These are phyloP conservation scores for Scyliorhinus canicula DNA, from an alignment of 2,797 vertebrate genomes.

Conservation along the genomic window DNA sequence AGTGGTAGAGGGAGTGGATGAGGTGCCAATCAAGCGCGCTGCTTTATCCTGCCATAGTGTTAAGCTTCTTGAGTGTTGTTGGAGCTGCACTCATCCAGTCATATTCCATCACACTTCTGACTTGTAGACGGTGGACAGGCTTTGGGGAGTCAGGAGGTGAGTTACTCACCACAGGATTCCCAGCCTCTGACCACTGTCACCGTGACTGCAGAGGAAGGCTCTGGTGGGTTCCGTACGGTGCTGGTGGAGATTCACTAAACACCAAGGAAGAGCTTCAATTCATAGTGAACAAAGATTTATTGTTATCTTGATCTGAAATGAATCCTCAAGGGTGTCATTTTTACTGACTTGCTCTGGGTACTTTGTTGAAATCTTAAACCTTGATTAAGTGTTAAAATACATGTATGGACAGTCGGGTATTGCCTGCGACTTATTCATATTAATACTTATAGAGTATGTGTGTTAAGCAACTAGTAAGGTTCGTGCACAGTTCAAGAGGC, in stretches of 20 bases:
- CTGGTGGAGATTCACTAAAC: neutral
- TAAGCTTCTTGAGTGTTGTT: no score
- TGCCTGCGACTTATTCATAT: neutral
- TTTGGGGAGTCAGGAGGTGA: no score
- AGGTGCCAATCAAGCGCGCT: no score
- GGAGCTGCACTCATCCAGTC: no score
- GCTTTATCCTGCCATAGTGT: no score
- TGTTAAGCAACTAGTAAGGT: neutral
- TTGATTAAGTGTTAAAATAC: neutral
- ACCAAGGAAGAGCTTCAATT: neutral
- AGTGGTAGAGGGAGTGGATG: neutral
- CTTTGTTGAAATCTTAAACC: neutral
- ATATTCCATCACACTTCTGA: no score
- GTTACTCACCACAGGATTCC: no score
- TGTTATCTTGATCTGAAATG: neutral
- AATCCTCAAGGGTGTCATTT: neutral
- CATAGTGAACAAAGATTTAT: neutral
- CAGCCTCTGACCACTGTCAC: no score
- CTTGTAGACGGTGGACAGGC: no score
- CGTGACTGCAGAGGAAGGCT: no score
- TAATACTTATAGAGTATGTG: neutral
- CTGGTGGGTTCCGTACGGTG: neutral
- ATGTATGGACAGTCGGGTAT: neutral
- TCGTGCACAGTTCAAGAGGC: neutral
- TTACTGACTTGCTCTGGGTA: neutral